These are phyloP conservation scores for Schizaphis graminum DNA, from an alignment of 2,888 invertebrate genomes.

Conservation along the genomic window DNA sequence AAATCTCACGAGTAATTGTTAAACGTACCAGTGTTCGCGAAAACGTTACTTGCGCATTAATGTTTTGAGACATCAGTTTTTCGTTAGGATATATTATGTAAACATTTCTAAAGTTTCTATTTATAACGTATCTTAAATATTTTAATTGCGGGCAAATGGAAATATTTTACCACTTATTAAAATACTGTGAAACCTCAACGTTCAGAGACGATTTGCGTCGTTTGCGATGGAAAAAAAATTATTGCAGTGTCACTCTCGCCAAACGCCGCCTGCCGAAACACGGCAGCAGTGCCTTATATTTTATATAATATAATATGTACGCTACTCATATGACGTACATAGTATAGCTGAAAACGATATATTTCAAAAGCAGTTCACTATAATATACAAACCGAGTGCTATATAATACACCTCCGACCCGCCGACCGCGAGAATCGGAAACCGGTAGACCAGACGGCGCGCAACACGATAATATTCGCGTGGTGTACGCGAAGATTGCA, in stretches of 20 bases:
- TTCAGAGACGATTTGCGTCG: neutral
- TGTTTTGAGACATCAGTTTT: neutral
- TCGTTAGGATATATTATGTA: no score
- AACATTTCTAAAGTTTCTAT: neutral
- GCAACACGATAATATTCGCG: neutral
- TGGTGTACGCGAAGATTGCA: neutral
- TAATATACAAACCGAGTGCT: neutral
- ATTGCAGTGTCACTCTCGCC: neutral
- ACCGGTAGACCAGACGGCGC: neutral
- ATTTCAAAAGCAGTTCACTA: neutral
- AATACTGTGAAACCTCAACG: neutral
- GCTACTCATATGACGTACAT: no score
- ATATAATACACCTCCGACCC: neutral
- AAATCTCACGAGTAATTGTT: neutral
- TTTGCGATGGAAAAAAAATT: neutral
- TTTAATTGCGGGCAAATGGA: neutral
- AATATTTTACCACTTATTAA: neutral
- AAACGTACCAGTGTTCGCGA: neutral
- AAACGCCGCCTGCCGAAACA: neutral
- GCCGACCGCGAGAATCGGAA: neutral
- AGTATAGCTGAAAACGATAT: neutral
- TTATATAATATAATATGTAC: no score
- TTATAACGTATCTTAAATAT: neutral
- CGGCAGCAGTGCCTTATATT: neutral
- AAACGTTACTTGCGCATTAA: neutral